A percentile compares a stretch with the other conserved stretches of the same genome.
phyloP scores from a whole-genome alignment of 2,888 invertebrate genomes.

The Bruchidius siliquastri region DNA sequence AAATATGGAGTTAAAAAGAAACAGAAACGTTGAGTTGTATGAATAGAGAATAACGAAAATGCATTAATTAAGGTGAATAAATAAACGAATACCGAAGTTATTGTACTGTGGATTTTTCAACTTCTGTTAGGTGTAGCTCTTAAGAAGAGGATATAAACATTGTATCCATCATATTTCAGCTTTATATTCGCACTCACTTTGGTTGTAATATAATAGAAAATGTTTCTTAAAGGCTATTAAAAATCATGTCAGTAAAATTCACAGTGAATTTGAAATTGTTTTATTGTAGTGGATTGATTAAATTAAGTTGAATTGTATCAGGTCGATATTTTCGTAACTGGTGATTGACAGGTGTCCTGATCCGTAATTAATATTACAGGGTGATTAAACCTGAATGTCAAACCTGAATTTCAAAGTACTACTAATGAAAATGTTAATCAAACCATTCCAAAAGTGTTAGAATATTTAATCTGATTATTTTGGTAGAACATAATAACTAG shows the following conservation, averaged over 20 bases:
- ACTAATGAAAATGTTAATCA: too few species aligned
- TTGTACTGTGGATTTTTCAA: constrained; percentile 1
- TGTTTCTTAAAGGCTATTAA: neutral
- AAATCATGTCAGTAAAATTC: neutral
- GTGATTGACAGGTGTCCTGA: too few species aligned
- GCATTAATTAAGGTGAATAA: constrained; percentile 2
- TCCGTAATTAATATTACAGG: too few species aligned
- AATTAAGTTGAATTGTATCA: too few species aligned
- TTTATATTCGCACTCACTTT: neutral
- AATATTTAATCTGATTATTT: too few species aligned
- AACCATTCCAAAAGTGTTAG: too few species aligned
- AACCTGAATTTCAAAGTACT: too few species aligned
- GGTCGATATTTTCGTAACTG: too few species aligned
- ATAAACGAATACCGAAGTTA: neutral
- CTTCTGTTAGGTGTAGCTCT: neutral
- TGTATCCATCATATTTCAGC: neutral
- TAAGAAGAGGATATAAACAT: neutral
- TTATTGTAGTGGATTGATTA: neutral
- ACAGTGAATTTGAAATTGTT: neutral
- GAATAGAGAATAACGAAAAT: neutral
- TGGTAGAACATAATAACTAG: too few species aligned
- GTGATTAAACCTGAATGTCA: too few species aligned
- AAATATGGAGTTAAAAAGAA: neutral
- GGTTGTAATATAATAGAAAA: neutral
- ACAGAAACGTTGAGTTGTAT: neutral